Conservation (phyloP, 2,113 vertebrate genomes). For the Labeo rohita region DNA sequence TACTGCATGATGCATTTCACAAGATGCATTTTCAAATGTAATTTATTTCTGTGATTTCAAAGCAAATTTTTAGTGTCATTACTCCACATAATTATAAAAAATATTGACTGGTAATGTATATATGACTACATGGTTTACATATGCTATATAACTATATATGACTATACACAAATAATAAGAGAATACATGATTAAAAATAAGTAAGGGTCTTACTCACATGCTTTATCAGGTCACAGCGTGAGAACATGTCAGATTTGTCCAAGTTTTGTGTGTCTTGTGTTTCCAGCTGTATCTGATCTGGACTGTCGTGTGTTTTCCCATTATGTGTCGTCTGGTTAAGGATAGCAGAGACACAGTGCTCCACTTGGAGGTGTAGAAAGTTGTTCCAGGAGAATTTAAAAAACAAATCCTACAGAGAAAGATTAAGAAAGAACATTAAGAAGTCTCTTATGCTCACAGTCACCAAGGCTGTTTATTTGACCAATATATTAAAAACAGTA, state of each 20-base stretch:
- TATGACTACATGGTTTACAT: too few relatives aligned
- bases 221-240: constrained; percentile 75
- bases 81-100: too few relatives aligned
- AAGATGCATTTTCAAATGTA: too few relatives aligned
- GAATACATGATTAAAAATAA: background rate
- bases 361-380: constrained; percentile 97
- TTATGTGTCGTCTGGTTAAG: constrained; percentile 82
- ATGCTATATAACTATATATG: background rate
- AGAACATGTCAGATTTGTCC: constrained; percentile 67
- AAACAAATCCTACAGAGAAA: constrained; percentile 85
- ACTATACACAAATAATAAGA: background rate
- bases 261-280: constrained; percentile 34
- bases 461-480: background rate
- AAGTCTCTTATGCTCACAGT: background rate
- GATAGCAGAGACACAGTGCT: constrained; percentile 89
- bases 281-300: constrained; percentile 62
- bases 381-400: constrained; percentile 99
- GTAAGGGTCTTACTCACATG: constrained; percentile 77
- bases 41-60: too few relatives aligned
- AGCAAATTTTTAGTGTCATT: too few relatives aligned
- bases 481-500: background rate
- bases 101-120: too few relatives aligned
- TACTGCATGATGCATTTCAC: background rate
- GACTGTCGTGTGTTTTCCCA: constrained; percentile 59
- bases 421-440: background rate